Conservation (phyloP, 2,797 vertebrate species). For the Protonibea diacanthus region DNA sequence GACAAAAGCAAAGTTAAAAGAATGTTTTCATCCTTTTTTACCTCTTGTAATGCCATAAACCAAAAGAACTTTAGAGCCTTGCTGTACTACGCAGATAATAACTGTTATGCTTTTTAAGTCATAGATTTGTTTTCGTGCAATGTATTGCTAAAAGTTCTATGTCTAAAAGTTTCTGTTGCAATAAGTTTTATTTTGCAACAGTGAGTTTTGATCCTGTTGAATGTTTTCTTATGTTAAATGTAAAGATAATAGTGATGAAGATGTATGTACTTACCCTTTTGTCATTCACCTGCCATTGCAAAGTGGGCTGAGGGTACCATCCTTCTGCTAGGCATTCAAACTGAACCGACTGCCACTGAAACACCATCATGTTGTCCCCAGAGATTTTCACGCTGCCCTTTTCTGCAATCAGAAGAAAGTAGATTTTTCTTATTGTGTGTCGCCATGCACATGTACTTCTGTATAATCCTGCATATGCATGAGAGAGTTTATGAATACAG, state of each 20-base stretch:
- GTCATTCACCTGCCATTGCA: constrained; percentile 86
- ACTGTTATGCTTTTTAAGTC: not conserved
- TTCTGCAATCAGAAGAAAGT: constrained; percentile 79
- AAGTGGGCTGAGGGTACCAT: constrained; percentile 87
- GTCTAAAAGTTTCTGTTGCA: not conserved
- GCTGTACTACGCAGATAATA: not conserved
- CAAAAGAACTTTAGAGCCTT: not conserved
- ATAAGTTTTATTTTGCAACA: not conserved
- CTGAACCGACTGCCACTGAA: constrained; percentile 76
- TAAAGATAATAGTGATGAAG: not conserved
- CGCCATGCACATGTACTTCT: not conserved
- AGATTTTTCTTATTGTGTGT: not conserved
- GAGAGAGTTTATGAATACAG: not conserved
- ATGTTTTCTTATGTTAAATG: not conserved
- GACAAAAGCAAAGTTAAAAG: too few relatives aligned
- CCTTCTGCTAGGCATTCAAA: constrained; percentile 87
- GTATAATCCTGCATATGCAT: not conserved
- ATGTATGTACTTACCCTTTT: constrained; percentile 62
- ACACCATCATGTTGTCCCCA: constrained; percentile 74
- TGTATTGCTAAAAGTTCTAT: too few relatives aligned
- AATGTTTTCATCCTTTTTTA: not conserved
- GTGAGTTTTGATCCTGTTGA: not conserved
- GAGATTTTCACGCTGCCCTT: constrained; percentile 85
- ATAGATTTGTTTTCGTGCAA: not conserved
- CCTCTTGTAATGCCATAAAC: not conserved